Evolutionary conservation across 2,113 vertebrate species (phyloP).

Genomic region (Stictonetta naevosa): DNA sequence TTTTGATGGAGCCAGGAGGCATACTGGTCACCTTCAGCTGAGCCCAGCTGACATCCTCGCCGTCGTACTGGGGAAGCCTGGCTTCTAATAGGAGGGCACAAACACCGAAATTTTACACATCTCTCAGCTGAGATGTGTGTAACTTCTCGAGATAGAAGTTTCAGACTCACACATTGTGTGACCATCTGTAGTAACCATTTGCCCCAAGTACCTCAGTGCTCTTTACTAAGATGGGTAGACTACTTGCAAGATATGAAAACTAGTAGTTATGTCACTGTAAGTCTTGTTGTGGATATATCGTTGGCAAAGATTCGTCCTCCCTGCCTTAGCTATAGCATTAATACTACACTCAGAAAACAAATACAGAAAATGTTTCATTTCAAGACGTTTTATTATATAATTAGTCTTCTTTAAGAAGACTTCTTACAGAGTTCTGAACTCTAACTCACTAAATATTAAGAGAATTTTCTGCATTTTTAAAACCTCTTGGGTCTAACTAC

Average conservation of each 20-base stretch:
- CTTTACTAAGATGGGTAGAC: neutral
- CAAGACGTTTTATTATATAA: neutral
- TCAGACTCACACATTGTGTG: neutral
- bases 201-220: neutral
- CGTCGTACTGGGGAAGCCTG: neutral
- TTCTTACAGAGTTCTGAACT: neutral
- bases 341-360: neutral
- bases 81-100: neutral
- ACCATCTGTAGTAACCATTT: neutral
- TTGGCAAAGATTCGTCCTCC: neutral
- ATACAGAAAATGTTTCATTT: neutral
- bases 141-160: neutral
- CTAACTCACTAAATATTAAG: neutral
- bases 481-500: neutral
- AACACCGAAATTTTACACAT: neutral
- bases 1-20: neutral
- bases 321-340: neutral
- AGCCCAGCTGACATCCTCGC: neutral
- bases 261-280: neutral
- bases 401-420: neutral
- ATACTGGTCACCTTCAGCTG: neutral
- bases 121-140: neutral
- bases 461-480: neutral
- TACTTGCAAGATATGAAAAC: neutral
- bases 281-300: neutral